Conservation (phyloP, 53 echinoderm and acorn worm genomes). For the Holothuria leucospilota region DNA sequence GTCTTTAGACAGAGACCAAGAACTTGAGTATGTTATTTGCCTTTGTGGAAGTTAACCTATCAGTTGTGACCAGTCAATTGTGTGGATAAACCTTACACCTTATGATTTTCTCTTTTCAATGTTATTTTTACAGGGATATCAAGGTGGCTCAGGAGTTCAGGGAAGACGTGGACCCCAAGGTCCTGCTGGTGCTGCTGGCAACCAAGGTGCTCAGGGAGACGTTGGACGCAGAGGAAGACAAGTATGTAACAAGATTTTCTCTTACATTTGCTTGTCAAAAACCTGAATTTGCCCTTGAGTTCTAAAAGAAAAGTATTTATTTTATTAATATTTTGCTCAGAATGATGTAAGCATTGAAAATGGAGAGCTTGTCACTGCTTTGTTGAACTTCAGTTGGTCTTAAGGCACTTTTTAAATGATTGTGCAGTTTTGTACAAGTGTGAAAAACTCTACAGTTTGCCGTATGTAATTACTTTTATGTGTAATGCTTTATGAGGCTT, state of each 20-base stretch:
- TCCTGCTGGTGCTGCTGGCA: constrained; percentile 16
- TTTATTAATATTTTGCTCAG: not conserved
- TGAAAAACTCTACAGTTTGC: too few species aligned
- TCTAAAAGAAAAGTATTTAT: not conserved
- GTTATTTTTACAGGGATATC: constrained; percentile 31
- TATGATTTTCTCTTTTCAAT: not conserved
- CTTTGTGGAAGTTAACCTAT: too few species aligned
- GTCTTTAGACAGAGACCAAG: not conserved
- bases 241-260: not conserved
- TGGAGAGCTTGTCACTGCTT: too few species aligned
- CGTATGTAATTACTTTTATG: too few species aligned
- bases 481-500: too few species aligned
- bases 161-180: constrained; percentile 41
- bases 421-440: too few species aligned
- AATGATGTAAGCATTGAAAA: not conserved
- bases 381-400: too few species aligned
- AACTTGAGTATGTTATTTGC: too few species aligned
- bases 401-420: too few species aligned
- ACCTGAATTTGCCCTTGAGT: not conserved
- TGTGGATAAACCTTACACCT: not conserved
- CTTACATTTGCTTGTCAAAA: not conserved
- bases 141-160: constrained; percentile 37
- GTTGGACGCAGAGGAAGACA: constrained; percentile 48
- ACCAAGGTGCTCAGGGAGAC: constrained; percentile 47
- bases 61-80: not conserved